Evolutionary conservation across 2,888 invertebrate species (phyloP).

Genomic region (Mesoligia furuncula): DNA sequence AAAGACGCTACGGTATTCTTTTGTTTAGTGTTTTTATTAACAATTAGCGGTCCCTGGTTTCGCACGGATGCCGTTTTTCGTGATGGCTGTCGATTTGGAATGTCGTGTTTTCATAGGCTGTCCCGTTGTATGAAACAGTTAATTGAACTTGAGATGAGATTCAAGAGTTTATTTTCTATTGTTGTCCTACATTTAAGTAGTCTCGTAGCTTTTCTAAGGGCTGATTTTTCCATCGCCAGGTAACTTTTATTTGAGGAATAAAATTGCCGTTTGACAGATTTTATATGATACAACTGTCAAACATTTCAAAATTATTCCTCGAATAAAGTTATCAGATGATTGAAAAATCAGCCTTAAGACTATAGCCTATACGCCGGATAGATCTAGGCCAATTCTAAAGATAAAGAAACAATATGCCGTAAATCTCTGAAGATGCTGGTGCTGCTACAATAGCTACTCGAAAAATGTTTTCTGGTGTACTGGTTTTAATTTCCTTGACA

Average conservation of each 20-base stretch:
- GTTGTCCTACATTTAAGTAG: slow-evolving; percentile 10
- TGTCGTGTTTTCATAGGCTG: slow-evolving; percentile 45
- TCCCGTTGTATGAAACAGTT: slow-evolving; percentile 57
- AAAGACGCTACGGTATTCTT: slow-evolving; percentile 55
- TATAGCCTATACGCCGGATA: neutral
- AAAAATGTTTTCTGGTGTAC: neutral
- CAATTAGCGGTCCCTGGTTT: slow-evolving; percentile 60
- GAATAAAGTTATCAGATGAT: too few relatives aligned
- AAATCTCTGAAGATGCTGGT: too few relatives aligned
- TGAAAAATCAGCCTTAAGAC: too few relatives aligned
- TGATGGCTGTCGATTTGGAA: slow-evolving; percentile 50
- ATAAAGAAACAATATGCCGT: too few relatives aligned
- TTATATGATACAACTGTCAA: too few relatives aligned
- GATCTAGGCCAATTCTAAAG: neutral
- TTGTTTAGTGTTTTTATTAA: slow-evolving; percentile 61
- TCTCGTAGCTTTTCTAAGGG: neutral
- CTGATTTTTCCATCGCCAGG: too few relatives aligned
- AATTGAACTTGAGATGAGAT: slow-evolving; percentile 42
- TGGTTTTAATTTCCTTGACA: neutral
- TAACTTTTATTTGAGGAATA: too few relatives aligned
- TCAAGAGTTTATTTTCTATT: slow-evolving; percentile 22
- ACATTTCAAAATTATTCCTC: too few relatives aligned
- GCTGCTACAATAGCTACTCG: neutral
- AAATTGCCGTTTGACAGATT: too few relatives aligned
- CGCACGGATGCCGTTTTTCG: slow-evolving; percentile 62